Evolutionary conservation across 2,888 invertebrate genomes (phyloP).

Genomic region (Matsumyia berberina): DNA sequence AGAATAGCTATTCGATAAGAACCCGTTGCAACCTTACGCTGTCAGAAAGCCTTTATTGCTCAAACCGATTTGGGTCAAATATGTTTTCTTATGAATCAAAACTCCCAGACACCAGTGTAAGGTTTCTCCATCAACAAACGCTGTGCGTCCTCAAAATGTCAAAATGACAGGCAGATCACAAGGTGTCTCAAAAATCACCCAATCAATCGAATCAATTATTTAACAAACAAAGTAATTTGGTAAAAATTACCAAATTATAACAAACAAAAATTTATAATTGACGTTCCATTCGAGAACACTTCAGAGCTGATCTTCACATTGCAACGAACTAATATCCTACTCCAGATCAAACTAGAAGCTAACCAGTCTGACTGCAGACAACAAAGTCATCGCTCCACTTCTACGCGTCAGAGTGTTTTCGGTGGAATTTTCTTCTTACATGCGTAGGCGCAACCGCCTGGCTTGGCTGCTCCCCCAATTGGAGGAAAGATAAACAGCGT

Average conservation of each 20-base stretch:
- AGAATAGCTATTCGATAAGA: too few species aligned
- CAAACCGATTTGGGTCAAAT: too few species aligned
- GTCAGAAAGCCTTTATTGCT: too few species aligned
- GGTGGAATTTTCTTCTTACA: slow-evolving; percentile 4
- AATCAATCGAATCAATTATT: slow-evolving; percentile 19
- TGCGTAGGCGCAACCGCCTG: slow-evolving; percentile 37
- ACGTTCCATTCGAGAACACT: background rate
- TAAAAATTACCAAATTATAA: slow-evolving; percentile 15
- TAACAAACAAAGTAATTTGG: too few species aligned
- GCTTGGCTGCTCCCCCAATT: slow-evolving; percentile 41
- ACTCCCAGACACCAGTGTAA: background rate
- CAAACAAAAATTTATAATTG: slow-evolving; percentile 22
- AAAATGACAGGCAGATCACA: slow-evolving; percentile 13
- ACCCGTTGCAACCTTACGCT: too few species aligned
- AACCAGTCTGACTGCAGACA: slow-evolving; percentile 12
- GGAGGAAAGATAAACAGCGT: slow-evolving; percentile 50
- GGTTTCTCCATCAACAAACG: too few species aligned
- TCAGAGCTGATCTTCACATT: slow-evolving; percentile 18
- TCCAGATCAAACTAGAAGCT: slow-evolving; percentile 31
- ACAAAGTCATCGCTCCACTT: background rate
- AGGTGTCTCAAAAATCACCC: slow-evolving; percentile 22
- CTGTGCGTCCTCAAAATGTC: too few species aligned
- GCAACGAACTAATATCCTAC: slow-evolving; percentile 18
- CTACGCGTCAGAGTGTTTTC: slow-evolving; percentile 4
- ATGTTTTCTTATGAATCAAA: background rate